Base-by-base conservation (phyloP, 2,888 invertebrate genomes). In the Steromphala cineraria region DNA sequence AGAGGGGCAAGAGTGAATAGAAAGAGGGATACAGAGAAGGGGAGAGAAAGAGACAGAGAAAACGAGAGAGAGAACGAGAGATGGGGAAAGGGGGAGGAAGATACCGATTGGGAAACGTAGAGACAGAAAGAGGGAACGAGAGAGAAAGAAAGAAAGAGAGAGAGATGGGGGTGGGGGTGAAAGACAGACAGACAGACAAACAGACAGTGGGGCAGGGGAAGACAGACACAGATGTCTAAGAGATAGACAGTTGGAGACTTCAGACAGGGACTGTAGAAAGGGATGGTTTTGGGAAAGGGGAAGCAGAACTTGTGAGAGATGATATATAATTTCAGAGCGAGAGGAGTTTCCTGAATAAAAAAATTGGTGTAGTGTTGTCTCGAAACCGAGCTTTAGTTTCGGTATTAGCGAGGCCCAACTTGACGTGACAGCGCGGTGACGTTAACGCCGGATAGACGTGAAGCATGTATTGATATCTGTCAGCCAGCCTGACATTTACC, bases 181-280 rank as follows among this genome's bases (percentile, higher is more conserved):
- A 28, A n/a, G 76, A 76, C 53, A 24, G 76, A 76, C 62, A 76
- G 76, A 76, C 53, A 76, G 52, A 62, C 62, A 40, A 52, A 52
- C 56, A 74, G 78, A 56, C 56, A 55, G 78, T 53, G 53, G 74
- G 81, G 67, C 36, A 62, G 80, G 76, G 53, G n/a, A n/a, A 67
- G 67, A 19, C 13, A 53, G 55, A 67, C 17, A 21, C 53, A 17
- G 67, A n/a, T 53, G 19, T 7, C 5, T 53, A n/a, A n/a, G n/a
- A n/a, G n/a, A n/a, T n/a, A n/a, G n/a, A n/a, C n/a, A n/a, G n/a
- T n/a, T n/a, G n/a, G n/a, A n/a, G n/a, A n/a, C n/a, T n/a, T n/a
- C n/a, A n/a, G n/a, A n/a, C n/a, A n/a, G n/a, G n/a, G n/a, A n/a
- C n/a, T n/a, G n/a, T n/a, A n/a, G n/a, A n/a, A n/a, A n/a, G n/a